These are phyloP conservation scores for Drosophila borborema DNA, from an alignment of 2,888 invertebrate genomes.

Conservation along the genomic window DNA sequence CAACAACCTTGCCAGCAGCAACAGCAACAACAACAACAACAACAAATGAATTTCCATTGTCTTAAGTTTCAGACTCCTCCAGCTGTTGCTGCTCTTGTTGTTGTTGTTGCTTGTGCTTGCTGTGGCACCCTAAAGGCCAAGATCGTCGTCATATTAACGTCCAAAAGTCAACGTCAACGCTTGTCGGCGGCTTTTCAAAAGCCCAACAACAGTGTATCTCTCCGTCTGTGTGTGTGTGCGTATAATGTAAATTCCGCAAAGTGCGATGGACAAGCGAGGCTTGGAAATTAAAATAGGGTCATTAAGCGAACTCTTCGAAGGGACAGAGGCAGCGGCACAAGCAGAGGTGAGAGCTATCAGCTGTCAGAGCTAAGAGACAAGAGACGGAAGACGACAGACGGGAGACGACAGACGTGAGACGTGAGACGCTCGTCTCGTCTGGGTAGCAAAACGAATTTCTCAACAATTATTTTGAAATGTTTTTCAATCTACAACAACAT, in stretches of 20 bases:
- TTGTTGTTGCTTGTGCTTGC: constrained; percentile 32
- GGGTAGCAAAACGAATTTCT: constrained; percentile 68
- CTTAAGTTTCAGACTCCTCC: constrained; percentile 70
- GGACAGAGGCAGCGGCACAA: constrained; percentile 13
- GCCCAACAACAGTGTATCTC: constrained; percentile 50
- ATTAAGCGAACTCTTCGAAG: constrained; percentile 62
- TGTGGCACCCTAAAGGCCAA: constrained; percentile 78
- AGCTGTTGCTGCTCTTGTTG: constrained; percentile 32
- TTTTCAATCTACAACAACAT: constrained; percentile 68
- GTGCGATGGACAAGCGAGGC: constrained; percentile 80
- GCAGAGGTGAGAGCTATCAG: constrained; percentile 32
- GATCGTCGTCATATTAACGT: constrained; percentile 81
- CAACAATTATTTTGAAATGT: constrained; percentile 81
- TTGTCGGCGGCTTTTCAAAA: constrained; percentile 79
- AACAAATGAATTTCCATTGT: constrained; percentile 76
- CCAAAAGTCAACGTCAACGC: constrained; percentile 76
- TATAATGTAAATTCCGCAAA: constrained; percentile 80
- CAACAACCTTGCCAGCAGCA: constrained; percentile 77
- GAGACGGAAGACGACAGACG: background rate
- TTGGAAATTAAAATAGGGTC: constrained; percentile 80
- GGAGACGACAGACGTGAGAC: background rate
- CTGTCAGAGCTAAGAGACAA: constrained; percentile 5
- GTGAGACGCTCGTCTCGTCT: constrained; percentile 12
- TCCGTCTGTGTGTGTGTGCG: constrained; percentile 28
- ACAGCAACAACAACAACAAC: constrained; percentile 70